These are phyloP conservation scores for Torymus texanus DNA, from an alignment of 2,888 invertebrate species.

Conservation along the genomic window DNA sequence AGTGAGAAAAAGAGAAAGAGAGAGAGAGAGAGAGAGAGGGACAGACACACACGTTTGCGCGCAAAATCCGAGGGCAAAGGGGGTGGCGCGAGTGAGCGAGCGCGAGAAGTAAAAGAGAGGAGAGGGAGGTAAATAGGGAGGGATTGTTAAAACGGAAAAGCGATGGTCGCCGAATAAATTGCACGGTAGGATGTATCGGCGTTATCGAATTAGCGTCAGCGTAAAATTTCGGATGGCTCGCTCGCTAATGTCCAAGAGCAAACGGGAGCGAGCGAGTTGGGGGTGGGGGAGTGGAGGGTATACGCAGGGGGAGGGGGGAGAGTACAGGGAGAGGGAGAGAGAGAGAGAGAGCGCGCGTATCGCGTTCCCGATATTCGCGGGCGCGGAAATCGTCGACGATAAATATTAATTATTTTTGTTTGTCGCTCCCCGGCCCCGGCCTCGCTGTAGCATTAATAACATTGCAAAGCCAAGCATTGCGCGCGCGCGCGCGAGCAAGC, in stretches of 20 bases:
- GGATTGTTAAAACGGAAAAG: constrained; percentile 64
- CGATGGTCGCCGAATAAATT: constrained; percentile 65
- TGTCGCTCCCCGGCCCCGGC: constrained; percentile 65
- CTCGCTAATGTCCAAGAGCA: constrained; percentile 57
- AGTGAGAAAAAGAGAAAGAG: background rate
- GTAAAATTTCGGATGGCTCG: constrained; percentile 63
- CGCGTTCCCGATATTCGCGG: constrained; percentile 63
- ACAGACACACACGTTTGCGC: background rate
- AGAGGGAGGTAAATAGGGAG: constrained; percentile 59
- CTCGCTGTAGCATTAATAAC: constrained; percentile 72
- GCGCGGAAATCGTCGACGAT: constrained; percentile 74
- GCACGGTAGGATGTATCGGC: constrained; percentile 68
- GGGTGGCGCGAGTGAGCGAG: background rate
- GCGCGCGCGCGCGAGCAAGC: constrained; percentile 19
- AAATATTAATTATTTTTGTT: constrained; percentile 76
- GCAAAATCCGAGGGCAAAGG: constrained; percentile 21
- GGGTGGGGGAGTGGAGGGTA: background rate
- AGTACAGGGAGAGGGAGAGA: background rate
- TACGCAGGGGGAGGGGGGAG: background rate
- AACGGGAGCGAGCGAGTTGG: constrained; percentile 45
- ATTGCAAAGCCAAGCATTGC: constrained; percentile 66
- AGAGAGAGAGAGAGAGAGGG: constrained; percentile 17
- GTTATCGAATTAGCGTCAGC: constrained; percentile 71
- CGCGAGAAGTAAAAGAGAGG: constrained; percentile 53
- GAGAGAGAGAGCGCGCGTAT: constrained; percentile 52